Base-by-base conservation (phyloP, 92 coral and sea anemone genomes). In the Pocillopora grandis region DNA sequence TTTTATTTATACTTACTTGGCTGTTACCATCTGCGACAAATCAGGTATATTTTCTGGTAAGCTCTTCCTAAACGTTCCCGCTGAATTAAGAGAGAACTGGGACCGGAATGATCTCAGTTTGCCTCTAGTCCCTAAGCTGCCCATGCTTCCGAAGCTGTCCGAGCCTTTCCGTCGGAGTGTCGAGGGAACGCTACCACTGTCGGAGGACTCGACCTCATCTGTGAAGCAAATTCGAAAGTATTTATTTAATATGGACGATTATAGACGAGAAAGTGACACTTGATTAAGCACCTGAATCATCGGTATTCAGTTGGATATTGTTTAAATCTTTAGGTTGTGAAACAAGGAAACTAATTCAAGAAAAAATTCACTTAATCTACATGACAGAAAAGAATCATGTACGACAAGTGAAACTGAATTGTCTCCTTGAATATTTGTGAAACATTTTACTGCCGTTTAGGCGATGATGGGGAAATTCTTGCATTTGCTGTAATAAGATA, bases 101-200 rank as follows among this genome's bases (percentile, higher is more conserved):
- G 98, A 94, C 57, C 91, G 87, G 77, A 86, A 89, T 9, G 98
- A 94, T 35, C 94, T 86, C 23, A 91, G 79, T 76, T 87, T 91
- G 82, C 98, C 95, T 70, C 71, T 89, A 72, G 89, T 87, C 31
- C 91, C 89, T 33, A 91, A 85, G 79, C 98, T 94, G 71, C 83
- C 90, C 61, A 85, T 72, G 86, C 95, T 91, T 57, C 98, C 98
- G 59, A 95, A 94, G 71, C 98, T 91, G 85, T 94, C 98, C 35
- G 98, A 94, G 17, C 98, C 98, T 85, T 85, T 91, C 63, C 98
- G 90, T 15, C 89, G 89, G 63, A 94, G 84, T 4, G 88, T 81
- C n/a, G 96, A 88, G 16, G 94, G 98, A 31, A 89, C 82, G 62
- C 95, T 94, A 61, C 98, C 95, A 77, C 98, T 91, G 85, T 94